phyloP scores from a whole-genome alignment of 1,140 invertebrate species.

The Ips typographus region DNA sequence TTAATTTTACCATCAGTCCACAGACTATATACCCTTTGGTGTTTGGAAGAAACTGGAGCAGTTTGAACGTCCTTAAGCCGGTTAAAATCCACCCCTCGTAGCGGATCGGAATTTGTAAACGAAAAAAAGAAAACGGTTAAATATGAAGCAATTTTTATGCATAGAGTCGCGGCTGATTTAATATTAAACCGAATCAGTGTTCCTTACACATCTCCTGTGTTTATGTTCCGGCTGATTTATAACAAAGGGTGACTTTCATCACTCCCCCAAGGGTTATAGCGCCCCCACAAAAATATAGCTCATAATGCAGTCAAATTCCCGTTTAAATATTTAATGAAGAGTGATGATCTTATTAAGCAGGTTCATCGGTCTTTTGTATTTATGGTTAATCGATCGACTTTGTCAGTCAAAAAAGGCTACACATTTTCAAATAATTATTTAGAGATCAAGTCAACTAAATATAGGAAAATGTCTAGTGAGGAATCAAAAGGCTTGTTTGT shows the following conservation, averaged over 20 bases:
- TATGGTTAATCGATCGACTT: background rate
- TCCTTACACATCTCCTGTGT: conserved; percentile 21
- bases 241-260: conserved; percentile 41
- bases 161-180: conserved; percentile 15
- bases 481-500: too few species aligned
- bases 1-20: background rate
- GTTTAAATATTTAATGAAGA: conserved; percentile 53
- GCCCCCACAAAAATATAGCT: conserved; percentile 45
- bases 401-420: background rate
- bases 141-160: conserved; percentile 20
- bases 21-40: too few species aligned
- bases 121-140: conserved; percentile 4
- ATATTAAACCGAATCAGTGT: conserved; percentile 24
- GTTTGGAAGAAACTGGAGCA: too few species aligned
- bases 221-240: conserved; percentile 43
- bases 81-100: too few species aligned
- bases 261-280: conserved; percentile 40
- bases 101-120: background rate
- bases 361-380: conserved; percentile 19
- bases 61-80: too few species aligned
- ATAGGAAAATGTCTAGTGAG: too few species aligned
- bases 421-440: too few species aligned
- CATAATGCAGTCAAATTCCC: conserved; percentile 51
- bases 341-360: conserved; percentile 46
- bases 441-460: too few species aligned